A percentile compares a stretch with the other conserved stretches of the same genome.
These are phyloP conservation scores for Oncorhynchus masou DNA, from an alignment of 2,113 vertebrate species.

Conservation along the genomic window DNA sequence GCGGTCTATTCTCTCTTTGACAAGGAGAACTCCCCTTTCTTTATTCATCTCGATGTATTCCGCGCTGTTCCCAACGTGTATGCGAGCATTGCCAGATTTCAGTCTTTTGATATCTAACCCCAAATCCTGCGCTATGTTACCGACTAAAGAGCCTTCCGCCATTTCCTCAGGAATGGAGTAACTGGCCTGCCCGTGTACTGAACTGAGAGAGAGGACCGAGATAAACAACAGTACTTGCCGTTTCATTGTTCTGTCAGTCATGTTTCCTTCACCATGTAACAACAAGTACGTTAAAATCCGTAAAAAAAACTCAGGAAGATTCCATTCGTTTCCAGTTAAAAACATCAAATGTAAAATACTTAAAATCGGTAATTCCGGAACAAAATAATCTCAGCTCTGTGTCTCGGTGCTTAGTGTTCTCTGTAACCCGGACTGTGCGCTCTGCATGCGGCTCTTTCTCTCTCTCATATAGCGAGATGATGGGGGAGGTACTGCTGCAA, in stretches of 20 bases:
- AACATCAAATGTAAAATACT: no score
- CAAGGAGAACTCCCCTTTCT: conserved; percentile 58
- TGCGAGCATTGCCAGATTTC: conserved; percentile 61
- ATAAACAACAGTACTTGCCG: conserved; percentile 58
- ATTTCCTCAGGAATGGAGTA: conserved; percentile 6
- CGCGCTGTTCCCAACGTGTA: conserved; percentile 64
- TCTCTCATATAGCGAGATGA: background rate
- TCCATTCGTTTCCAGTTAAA: background rate
- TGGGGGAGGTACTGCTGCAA: conserved; percentile 8
- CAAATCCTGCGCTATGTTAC: conserved; percentile 72
- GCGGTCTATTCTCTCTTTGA: conserved; percentile 77
- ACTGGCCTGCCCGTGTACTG: no score
- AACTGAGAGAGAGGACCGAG: conserved; percentile 27
- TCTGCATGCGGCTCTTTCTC: background rate
- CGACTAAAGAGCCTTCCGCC: conserved; percentile 71
- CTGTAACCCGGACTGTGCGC: background rate
- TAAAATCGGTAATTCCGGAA: background rate
- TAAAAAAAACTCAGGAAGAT: no score
- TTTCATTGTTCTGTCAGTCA: conserved; percentile 53
- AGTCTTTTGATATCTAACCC: conserved; percentile 67
- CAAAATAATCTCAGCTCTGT: background rate
- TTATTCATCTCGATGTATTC: conserved; percentile 68
- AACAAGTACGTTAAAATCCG: background rate
- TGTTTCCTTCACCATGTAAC: background rate
- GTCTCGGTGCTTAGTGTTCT: background rate